These are phyloP conservation scores for Thereva nobilitata DNA, from an alignment of 2,888 invertebrate species.

Conservation along the genomic window DNA sequence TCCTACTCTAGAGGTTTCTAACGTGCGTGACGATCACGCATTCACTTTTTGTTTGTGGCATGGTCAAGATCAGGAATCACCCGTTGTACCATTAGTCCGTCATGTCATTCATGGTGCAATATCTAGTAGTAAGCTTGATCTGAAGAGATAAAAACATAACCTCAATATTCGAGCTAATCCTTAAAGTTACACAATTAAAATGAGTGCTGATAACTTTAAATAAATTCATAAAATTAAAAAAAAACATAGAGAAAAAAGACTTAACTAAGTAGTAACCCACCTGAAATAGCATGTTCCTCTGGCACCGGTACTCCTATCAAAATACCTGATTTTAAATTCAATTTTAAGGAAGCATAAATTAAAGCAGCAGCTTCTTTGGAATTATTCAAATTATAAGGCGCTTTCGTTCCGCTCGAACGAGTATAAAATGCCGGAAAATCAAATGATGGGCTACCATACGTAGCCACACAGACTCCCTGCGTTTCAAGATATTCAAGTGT, in stretches of 20 bases:
- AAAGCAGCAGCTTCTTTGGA: constrained; percentile 74
- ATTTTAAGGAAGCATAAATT: constrained; percentile 62
- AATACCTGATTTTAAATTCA: constrained; percentile 71
- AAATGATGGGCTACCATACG: constrained; percentile 66
- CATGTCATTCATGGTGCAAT: too few relatives aligned
- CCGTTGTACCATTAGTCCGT: too few relatives aligned
- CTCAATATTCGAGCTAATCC: too few relatives aligned
- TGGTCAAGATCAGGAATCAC: too few relatives aligned
- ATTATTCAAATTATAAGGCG: constrained; percentile 70
- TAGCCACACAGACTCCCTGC: constrained; percentile 88
- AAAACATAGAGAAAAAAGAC: not conserved
- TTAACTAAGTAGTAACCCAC: constrained; percentile 47
- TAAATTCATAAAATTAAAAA: too few relatives aligned
- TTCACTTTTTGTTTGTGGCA: too few relatives aligned
- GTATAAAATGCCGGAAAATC: constrained; percentile 96
- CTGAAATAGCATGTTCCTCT: constrained; percentile 66
- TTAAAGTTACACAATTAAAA: too few relatives aligned
- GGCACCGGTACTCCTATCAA: constrained; percentile 93
- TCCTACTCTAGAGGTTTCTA: too few relatives aligned
- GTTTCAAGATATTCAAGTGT: constrained; percentile 97
- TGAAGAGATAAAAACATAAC: too few relatives aligned
- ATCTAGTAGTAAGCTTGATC: too few relatives aligned
- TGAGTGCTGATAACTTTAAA: too few relatives aligned
- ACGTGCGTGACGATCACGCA: too few relatives aligned
- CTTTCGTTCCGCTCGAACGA: constrained; percentile 69